A percentile compares a stretch with the other conserved stretches of the same genome.
phyloP scores from a whole-genome alignment of 2,797 vertebrate genomes.

The Acomys russatus region DNA sequence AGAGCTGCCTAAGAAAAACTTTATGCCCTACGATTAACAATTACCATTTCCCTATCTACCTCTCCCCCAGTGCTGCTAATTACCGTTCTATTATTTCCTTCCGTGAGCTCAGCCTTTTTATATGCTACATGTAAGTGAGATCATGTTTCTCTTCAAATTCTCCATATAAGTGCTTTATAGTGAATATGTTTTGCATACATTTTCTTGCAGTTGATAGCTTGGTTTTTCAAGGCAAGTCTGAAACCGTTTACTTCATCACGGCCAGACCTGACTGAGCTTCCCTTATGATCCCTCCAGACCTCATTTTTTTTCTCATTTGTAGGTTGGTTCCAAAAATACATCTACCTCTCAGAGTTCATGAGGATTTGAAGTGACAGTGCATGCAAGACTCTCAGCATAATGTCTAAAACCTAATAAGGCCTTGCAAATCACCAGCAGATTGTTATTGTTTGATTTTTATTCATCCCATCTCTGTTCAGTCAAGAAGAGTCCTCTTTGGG shows the following conservation, averaged over 20 bases:
- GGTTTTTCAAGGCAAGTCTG: conserved; percentile 1
- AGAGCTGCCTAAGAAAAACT: neutral
- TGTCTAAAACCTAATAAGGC: conserved; percentile 15
- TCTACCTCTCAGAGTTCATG: neutral
- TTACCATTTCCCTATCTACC: neutral
- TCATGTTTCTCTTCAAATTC: neutral
- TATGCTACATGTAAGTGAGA: neutral
- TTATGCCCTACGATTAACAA: neutral
- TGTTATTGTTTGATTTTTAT: conserved; percentile 63
- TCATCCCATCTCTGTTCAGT: conserved; percentile 42
- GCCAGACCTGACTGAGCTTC: neutral
- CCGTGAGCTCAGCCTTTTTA: neutral
- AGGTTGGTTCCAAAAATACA: conserved; percentile 10
- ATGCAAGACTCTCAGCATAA: conserved; percentile 28
- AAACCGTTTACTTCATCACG: neutral
- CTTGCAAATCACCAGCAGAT: conserved; percentile 42
- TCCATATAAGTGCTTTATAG: conserved; percentile 26
- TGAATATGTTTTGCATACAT: conserved; percentile 46
- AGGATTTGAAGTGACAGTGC: conserved; percentile 52
- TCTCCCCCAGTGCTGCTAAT: neutral
- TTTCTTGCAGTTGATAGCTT: neutral
- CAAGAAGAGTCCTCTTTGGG: conserved; percentile 6
- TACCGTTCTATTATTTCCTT: neutral
- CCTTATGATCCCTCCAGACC: conserved; percentile 4
- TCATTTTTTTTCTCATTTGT: conserved; percentile 53